Evolutionary conservation across 2,888 invertebrate species (phyloP), one percentile per base, ranked within the genome.

Genomic region (Epinotia brunnichana): DNA sequence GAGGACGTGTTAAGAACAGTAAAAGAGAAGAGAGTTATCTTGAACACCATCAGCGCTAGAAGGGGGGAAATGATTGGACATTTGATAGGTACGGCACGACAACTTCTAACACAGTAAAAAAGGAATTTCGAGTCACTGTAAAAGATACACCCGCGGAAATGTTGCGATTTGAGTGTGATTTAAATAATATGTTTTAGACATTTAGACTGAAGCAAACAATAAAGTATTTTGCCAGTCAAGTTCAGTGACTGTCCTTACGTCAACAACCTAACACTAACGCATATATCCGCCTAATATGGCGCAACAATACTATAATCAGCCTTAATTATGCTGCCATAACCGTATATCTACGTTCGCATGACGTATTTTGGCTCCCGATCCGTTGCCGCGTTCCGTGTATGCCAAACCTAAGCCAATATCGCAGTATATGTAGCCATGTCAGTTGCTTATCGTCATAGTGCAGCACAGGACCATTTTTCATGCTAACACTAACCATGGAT

Each of bases 301-400:
- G 15, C 54, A 69, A 73, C 73, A 73, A 73, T 69, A 53, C 56
- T 54, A 53, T 61, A 61, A 69, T 69, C 62, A 56, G 60, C 68
- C 69, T 63, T 69, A 59, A 69, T 63, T 73, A 62, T 51, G 56
- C 51, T 21, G 11, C 64, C 73, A 56, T 73, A 73, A 63, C 41
- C 48, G 68, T 63, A 59, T 39, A 17, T 41, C 57, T 59, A 68
- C 59, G 67, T 48, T 59, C 10, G 48, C 44, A 17, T 68, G 67
- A 68, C 67, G 67, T 68, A 68, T 68, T 68, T 68, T 68, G 67
- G 67, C 67, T 48, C 17, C 19, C 57, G 1, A 68, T 17, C 67
- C 48, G n/a, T 13, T 56, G 35, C 67, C 59, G 67, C 67, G 57
- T 68, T 68, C 67, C 67, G 29, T 59, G 48, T 68, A 68, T 68